Base-by-base conservation (phyloP, 2,113 vertebrate genomes). In the Conger conger region DNA sequence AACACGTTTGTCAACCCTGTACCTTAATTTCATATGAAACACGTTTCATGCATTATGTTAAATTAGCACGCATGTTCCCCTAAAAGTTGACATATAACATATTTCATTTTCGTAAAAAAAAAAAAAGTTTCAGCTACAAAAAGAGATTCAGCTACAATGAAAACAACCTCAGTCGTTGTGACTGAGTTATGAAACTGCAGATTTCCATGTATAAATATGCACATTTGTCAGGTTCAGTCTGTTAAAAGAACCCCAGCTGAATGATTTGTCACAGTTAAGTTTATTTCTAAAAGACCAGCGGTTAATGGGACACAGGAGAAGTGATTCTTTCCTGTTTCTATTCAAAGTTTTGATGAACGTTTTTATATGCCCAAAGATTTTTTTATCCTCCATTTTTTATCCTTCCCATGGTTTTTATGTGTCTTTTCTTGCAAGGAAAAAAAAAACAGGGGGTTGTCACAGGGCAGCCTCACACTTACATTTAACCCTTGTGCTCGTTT, bases 31-130 rank as follows among this genome's bases (percentile, higher is more conserved):
- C n/a, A 16, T 35, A 87, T 82, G 85, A 87, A 84, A 63, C 87
- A 73, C 82, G 23, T 82, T 63, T 88, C 79, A 30, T 80, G 83
- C 60, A 13, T 54, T 83, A 82, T 84, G 77, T 89, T 80, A 86
- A 86, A 84, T 20, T 57, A 87, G 84, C 53, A 83, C 76, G 17
- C 23, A 40, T 83, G 17, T 76, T 83, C 33, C 60, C n/a, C 37
- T 40, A 73, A 33, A 76, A 36, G 30, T 57, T 83, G 76, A 83
- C 82, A 83, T n/a, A 40, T 63, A 83, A 83, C 81, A 83, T 60
- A 83, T 73, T 83, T 15, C 36, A 37, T n/a, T 15, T 82, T 45
- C 15, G 11, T 13, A 50, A 9, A 50, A 50, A 36, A 82, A 53
- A 53, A 82, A 82, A 33, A 35, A 63, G 68, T 11, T 42, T 79